Base-by-base conservation (phyloP, 64 coral and sea anemone species). In the Astreopora myriophthalma region DNA sequence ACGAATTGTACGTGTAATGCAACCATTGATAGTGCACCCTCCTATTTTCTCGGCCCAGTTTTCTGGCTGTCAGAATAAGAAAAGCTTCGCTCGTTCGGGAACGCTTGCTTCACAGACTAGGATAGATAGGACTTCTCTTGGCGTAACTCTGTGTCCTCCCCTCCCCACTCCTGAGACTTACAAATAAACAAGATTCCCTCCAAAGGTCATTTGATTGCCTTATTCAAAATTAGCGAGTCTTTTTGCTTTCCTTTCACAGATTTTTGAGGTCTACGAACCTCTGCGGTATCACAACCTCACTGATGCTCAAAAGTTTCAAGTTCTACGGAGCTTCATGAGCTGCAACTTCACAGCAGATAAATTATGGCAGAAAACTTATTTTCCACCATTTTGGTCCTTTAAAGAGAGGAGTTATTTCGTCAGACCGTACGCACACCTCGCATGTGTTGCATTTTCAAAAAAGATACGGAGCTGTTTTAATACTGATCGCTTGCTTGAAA, bases 241-340 rank as follows among this genome's bases (percentile, higher is more conserved):
- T 17, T 31, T 70, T 70, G 6, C 28, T 55, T 60, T 61, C 1
- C 13, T 8, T 80, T 51, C 16, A 36, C 76, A 80, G 79, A 34
- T 83, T 37, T 83, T 64, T 32, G 79, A 83, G 8, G 76, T 80
- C 3, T 80, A 80, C 14, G 76, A 80, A 7, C 76, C 76, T 52
- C 22, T 80, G 5, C 48, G 49, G 31, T 34, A 9, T 80, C 76
- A 60, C 76, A 36, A 60, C 29, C 76, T 80, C 12, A 35, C 29
- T 33, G 20, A 60, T 48, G 49, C 29, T 8, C 26, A 58, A 61
- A 80, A 80, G 46, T 8, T 80, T 20, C 11, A 61, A 61, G 76
- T 80, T 23, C 31, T 80, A 34, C 19, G 2, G 2, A 48, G 48
- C 30, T 80, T 80, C 19, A 48, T 80, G 27, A 20, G 48, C 49